Base-by-base conservation (phyloP, 2,113 vertebrate genomes). In the Lonchura striata region DNA sequence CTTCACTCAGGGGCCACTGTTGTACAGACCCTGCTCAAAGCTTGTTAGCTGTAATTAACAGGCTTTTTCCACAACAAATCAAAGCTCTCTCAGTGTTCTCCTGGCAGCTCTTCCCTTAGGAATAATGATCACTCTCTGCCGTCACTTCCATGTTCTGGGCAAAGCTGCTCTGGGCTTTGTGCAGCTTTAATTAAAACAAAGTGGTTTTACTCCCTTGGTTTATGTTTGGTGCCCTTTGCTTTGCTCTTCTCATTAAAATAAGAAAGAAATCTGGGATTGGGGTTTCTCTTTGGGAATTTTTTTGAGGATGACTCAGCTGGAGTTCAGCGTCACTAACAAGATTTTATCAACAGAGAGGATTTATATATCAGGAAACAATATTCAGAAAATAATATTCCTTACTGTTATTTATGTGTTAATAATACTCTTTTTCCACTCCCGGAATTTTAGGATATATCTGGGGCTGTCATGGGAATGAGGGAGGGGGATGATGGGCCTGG, bases 41-140 rank as follows among this genome's bases (percentile, higher is more conserved):
- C 60, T 97, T 33, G 11, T 95, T 82, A 95, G 72, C 79, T 47
- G 61, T 54, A 94, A 96, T 94, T 90, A 96, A 93, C 54, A 23
- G n/a, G 31, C 5, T 85, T 82, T 60, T 39, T 35, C 35, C 4
- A 0, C 35, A 52, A 86, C 69, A 74, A 94, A 74, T 42, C 82
- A 70, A 90, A 90, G 54, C 68, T 68, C 60, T 28, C 53, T 35
- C 50, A 28, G 57, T 50, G 42, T 39, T 46, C 63, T 93, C 88
- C 95, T 72, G 92, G 95, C 47, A 85, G 91, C 49, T 39, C 28
- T 86, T 53, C 60, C 13, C 1, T 53, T 2, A 7, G 85, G 80
- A 54, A 75, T 90, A 86, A 90, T 64, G 82, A 92, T 35, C 52
- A 15, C 49, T 70, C 33, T 72, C 37, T 37, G 68, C 71, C 85